Conservation (phyloP, 1,140 invertebrate species). For the Ceratina calcarata region DNA sequence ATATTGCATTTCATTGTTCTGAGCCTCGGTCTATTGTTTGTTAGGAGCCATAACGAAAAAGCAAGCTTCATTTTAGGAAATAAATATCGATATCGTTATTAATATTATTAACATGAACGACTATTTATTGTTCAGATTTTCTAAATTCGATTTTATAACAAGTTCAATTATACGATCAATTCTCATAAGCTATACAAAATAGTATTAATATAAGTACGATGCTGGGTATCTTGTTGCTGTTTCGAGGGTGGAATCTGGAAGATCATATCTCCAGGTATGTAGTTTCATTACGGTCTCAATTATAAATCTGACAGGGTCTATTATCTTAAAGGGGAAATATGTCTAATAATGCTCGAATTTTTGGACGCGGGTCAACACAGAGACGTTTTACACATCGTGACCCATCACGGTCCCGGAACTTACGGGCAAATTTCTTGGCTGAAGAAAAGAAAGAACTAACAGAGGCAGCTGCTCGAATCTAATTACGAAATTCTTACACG, state of each 20-base stretch:
- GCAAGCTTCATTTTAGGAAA: too few relatives aligned
- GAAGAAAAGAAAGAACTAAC: conserved; percentile 54
- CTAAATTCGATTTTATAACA: too few relatives aligned
- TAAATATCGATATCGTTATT: too few relatives aligned
- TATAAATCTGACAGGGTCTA: conserved; percentile 19
- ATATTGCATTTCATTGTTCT: conserved; percentile 9
- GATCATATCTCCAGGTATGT: background rate
- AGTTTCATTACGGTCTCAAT: conserved; percentile 6
- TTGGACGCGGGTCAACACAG: background rate
- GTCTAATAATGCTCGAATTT: conserved; percentile 55
- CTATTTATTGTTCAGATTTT: too few relatives aligned
- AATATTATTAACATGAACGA: too few relatives aligned
- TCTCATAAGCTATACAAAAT: too few relatives aligned
- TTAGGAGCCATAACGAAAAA: background rate
- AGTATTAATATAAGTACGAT: too few relatives aligned
- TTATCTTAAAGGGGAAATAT: conserved; percentile 31
- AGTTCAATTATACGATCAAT: too few relatives aligned
- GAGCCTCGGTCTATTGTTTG: background rate
- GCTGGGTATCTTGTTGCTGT: background rate
- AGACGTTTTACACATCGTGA: background rate
- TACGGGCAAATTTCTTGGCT: conserved; percentile 50
- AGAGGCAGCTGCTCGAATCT: conserved; percentile 64
- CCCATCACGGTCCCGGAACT: conserved; percentile 19
- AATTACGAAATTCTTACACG: conserved; percentile 75
- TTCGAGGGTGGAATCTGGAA: background rate